Evolutionary conservation across 2,888 invertebrate species (phyloP), one percentile per base, ranked within the genome.

Genomic region (Heliconius hortense): DNA sequence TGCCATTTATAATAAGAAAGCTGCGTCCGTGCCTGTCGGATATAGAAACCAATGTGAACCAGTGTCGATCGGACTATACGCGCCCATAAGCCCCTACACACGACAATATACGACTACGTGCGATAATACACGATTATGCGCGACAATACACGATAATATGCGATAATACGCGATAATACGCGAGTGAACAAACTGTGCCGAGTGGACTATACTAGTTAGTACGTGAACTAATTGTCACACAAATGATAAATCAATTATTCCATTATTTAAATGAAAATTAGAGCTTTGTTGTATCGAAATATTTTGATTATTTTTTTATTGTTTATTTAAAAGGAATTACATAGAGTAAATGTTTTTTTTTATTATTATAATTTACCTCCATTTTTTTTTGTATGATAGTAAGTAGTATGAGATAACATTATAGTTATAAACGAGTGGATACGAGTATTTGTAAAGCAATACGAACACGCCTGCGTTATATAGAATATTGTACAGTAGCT

Each of bases 1-100:
- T 94, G 93, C 93, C 93, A 94, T 93, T 91, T 94, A 92, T 90
- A 88, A 88, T 93, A 92, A 92, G 91, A 89, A 91, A 89, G 88
- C 88, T 84, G 87, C 87, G 90, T 86, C 88, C 89, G 90, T 85
- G 89, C 87, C 86, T 85, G 90, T 88, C 86, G 88, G 88, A 87
- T 84, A 83, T 86, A 85, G 83, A 83, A 85, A 86, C 82, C 84
- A 84, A 66, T 83, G 90, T 87, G 88, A 87, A 87, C 88, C 88
- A 89, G 90, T 90, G 90, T 88, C 85, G 86, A 79, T 78, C 79
- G 79, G 77, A 77, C 76, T 78, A 77, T 81, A 80, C 60, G 56
- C 53, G 66, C 66, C 39, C 66, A 43, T 24, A 26, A 13, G 66
- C 66, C 66, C 66, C 76, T 77, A 77, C 80, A 79, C 64, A 31